phyloP scores from a whole-genome alignment of 2,797 vertebrate genomes.

The Schizopygopsis malacanthus region DNA sequence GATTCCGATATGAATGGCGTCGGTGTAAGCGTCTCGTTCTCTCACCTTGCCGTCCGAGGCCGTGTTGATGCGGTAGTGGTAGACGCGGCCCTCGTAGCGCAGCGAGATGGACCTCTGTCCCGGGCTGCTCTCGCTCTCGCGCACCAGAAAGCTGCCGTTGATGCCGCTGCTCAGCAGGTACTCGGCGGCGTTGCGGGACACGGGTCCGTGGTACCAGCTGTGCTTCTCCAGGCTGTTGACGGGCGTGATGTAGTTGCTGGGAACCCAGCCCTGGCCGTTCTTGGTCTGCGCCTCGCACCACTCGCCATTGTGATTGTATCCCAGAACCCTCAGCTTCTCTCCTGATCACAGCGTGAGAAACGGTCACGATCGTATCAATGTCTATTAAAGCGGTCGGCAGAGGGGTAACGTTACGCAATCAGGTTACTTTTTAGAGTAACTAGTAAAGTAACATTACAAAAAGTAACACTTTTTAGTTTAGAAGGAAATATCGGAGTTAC shows the following conservation, averaged over 20 bases:
- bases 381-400: background rate
- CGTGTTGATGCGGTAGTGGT: conserved; percentile 99
- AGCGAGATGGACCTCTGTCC: conserved; percentile 97
- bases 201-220: conserved; percentile 97
- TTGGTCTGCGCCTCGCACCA: conserved; percentile 98
- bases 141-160: conserved; percentile 97
- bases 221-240: conserved; percentile 99
- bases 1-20: background rate
- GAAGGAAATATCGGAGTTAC: too few species aligned
- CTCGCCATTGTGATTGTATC: conserved; percentile 98
- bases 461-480: too few species aligned
- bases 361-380: background rate
- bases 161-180: conserved; percentile 98
- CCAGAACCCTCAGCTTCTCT: conserved; percentile 95
- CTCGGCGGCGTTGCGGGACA: conserved; percentile 94
- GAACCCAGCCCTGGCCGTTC: conserved; percentile 99
- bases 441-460: too few species aligned
- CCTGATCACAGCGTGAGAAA: conserved; percentile 71
- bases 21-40: background rate
- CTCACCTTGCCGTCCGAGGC: conserved; percentile 95
- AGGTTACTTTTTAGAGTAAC: too few species aligned
- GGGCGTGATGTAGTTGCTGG: conserved; percentile 98
- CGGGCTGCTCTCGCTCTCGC: conserved; percentile 97
- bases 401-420: too few species aligned
- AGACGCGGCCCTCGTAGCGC: conserved; percentile 94